Base-by-base conservation (phyloP, 2,888 invertebrate species). In the Entomobrya proxima region DNA sequence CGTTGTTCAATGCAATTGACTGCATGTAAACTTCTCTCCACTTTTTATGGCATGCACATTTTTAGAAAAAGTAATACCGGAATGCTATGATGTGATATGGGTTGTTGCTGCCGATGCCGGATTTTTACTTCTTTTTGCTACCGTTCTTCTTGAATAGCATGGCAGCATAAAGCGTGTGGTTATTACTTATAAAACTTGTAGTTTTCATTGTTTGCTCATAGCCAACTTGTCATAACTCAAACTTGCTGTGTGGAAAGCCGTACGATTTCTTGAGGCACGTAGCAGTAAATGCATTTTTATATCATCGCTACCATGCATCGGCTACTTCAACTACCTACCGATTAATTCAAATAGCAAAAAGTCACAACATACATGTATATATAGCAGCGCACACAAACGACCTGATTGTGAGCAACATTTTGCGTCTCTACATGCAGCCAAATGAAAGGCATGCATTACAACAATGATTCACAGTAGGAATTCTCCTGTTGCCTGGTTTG, bases 401-500 rank as follows among this genome's bases (percentile, higher is more conserved):
- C 74, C 74, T 52, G 50, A 52, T 75, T 52, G 72, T 72, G 72
- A 50, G 72, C 30, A 30, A 35, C 74, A 75, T 67, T 67, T 75
- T 50, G 47, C 21, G 50, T 52, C 32, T 35, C 52, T 37, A 58
- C 55, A 76, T 21, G 50, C 35, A 37, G 75, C 15, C 24, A 21
- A 21, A 37, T 50, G 75, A 74, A 55, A 81, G 27, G 80, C 80
- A 37, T 80, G 79, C 67, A 79, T 67, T 80, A 21, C 37, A 72
- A 72, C 47, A 72, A 47, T 44, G 61, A 50, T 61, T 81, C 81
- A 81, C 79, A 79, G 79, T 79, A 35, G 67, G 79, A 21, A 30
- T 67, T 52, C 79, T 47, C 67, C 67, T 67, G 67, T 37, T 67
- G 67, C 67, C 37, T 67, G 37, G 15, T 37, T 27, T 67, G 67